phyloP scores from a whole-genome alignment of 2,888 invertebrate genomes.

The Herminia tarsipennalis region DNA sequence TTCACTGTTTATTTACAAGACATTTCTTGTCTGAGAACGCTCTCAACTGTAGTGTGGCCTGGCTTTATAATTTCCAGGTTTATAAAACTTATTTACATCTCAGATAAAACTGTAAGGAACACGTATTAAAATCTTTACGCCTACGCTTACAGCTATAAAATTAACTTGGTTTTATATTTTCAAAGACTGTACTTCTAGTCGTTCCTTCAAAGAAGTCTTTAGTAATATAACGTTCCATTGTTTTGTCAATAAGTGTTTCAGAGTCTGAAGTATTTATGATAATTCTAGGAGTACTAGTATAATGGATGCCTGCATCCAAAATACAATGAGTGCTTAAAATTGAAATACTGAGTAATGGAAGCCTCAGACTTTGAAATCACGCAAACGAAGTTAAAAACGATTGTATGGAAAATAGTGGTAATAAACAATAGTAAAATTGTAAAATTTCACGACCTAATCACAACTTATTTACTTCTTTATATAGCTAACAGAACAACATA shows the following conservation, averaged over 20 bases:
- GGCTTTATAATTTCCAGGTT: constrained; percentile 4
- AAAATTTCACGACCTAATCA: too few relatives aligned
- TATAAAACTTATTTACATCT: constrained; percentile 24
- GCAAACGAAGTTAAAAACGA: constrained; percentile 7
- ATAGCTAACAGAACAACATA: too few relatives aligned
- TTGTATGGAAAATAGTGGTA: constrained; percentile 6
- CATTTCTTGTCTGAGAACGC: too few relatives aligned
- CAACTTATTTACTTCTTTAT: too few relatives aligned
- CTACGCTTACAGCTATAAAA: constrained; percentile 3
- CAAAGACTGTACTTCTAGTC: constrained; percentile 8
- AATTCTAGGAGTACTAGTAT: constrained; percentile 28
- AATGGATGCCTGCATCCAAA: constrained; percentile 26
- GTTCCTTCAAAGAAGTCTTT: constrained; percentile 12
- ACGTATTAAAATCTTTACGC: constrained; percentile 2
- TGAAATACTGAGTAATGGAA: constrained; percentile 34
- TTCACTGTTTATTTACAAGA: too few relatives aligned
- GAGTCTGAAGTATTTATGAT: constrained; percentile 28
- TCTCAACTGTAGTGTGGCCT: too few relatives aligned
- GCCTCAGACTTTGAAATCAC: constrained; percentile 2
- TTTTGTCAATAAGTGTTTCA: constrained; percentile 25
- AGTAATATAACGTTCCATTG: constrained; percentile 33
- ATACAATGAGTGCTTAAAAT: constrained; percentile 50
- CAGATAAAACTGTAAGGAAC: constrained; percentile 15
- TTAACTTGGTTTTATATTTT: constrained; percentile 19
- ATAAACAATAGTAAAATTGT: neutral